Evolutionary conservation across 2,888 invertebrate species (phyloP), one percentile per base, ranked within the genome.

Genomic region (Pristionchus mayeri): DNA sequence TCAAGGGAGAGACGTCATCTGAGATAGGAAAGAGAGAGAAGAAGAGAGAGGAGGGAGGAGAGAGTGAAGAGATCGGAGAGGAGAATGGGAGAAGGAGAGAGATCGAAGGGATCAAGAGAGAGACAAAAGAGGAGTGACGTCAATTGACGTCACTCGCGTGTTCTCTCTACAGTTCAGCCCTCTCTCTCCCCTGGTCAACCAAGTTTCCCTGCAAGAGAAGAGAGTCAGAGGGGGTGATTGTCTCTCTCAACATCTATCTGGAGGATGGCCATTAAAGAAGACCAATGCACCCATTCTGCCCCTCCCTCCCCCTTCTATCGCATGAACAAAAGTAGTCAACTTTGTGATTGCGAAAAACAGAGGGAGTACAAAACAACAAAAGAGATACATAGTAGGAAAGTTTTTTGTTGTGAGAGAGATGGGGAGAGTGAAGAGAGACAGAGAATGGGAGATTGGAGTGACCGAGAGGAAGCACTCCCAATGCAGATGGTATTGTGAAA

Each of bases 61-160:
- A 79, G 79, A 79, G 54, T 48, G 79, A 34, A 21, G 50, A 44
- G 44, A 84, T 50, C 57, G 30, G 67, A 54, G 79, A 79, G 79
- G 52, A 27, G 34, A 54, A 7, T 7, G 52, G 40, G 3, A 52
- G 52, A 52, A 52, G 18, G 52, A 78, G 52, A 52, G 78, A 52
- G 50, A 24, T n/a, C n/a, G n/a, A 57, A 24, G 57, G 27, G 27
- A 57, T n/a, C 4, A 27, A n/a, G n/a, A 18, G 44, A 40, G 76
- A 54, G 79, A 37, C 24, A 79, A 48, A 48, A 48, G 9, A n/a
- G 27, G n/a, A 63, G 4, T 48, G 76, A 76, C 40, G 71, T 71
- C 71, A 37, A 71, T 71, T 71, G 40, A 71, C 44, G 40, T 71
- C 44, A 40, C 30, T 13, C 0, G 16, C 4, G 16, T 40, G 44